These are phyloP conservation scores for Andrena camellia DNA, from an alignment of 2,888 invertebrate species.

Conservation along the genomic window DNA sequence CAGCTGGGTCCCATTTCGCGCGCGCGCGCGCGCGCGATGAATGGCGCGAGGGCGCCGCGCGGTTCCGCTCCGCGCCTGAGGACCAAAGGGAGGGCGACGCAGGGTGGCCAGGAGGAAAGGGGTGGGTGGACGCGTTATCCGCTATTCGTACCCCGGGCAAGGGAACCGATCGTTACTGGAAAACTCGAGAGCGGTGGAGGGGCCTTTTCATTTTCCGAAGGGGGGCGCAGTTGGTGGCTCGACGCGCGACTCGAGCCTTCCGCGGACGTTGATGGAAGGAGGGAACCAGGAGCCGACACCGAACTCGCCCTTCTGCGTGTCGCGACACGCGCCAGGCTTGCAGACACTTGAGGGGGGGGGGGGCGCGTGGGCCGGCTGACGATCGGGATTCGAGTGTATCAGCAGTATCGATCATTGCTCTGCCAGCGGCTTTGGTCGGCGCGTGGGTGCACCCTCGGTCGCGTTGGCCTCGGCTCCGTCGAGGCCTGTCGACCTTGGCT, in stretches of 20 bases:
- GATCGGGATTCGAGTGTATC: conserved; percentile 66
- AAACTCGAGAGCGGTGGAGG: conserved; percentile 72
- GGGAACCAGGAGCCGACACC: conserved; percentile 24
- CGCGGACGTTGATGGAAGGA: conserved; percentile 33
- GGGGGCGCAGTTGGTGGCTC: conserved; percentile 68
- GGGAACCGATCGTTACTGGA: conserved; percentile 83
- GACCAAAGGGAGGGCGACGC: conserved; percentile 45
- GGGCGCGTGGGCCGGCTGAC: conserved; percentile 24
- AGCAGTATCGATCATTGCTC: conserved; percentile 71
- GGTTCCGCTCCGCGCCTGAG: conserved; percentile 64
- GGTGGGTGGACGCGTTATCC: conserved; percentile 64
- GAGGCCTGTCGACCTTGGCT: conserved; percentile 60
- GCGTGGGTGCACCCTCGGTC: conserved; percentile 32
- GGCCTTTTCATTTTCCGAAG: conserved; percentile 73
- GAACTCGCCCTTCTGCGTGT: conserved; percentile 52
- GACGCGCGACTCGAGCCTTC: conserved; percentile 42
- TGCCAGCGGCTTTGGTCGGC: conserved; percentile 9
- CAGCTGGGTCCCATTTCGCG: conserved; percentile 1
- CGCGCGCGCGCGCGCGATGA: conserved; percentile 19
- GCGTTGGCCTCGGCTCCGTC: conserved; percentile 42
- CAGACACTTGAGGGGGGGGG: neutral
- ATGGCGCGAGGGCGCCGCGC: conserved; percentile 50
- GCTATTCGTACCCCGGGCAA: conserved; percentile 80
- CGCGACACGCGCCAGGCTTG: conserved; percentile 28
- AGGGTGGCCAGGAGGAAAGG: conserved; percentile 37